phyloP scores from a whole-genome alignment of 2,888 invertebrate genomes.

The Eurytoma californica region DNA sequence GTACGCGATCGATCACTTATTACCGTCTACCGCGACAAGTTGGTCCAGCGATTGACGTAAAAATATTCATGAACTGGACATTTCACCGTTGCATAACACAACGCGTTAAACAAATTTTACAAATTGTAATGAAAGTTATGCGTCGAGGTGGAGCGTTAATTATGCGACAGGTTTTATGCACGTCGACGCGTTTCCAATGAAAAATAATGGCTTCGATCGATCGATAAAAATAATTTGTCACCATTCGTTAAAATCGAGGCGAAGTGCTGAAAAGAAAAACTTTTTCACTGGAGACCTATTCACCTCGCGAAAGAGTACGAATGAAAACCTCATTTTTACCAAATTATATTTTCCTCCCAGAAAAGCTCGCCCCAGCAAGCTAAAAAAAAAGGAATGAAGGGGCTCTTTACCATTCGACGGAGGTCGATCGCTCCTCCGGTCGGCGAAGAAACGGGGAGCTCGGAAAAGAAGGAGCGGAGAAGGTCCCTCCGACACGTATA shows the following conservation, averaged over 20 bases:
- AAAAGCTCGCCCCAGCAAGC: background rate
- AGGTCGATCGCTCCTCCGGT: slow-evolving; percentile 44
- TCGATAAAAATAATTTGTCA: too few relatives aligned
- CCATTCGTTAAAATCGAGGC: too few relatives aligned
- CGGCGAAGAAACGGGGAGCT: slow-evolving; percentile 56
- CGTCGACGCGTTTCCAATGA: too few relatives aligned
- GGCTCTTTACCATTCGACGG: slow-evolving; percentile 29
- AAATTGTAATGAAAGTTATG: too few relatives aligned
- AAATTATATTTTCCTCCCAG: background rate
- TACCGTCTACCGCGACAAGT: background rate
- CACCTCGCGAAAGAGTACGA: too few relatives aligned
- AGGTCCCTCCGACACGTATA: slow-evolving; percentile 26
- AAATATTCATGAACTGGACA: background rate
- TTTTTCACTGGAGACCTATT: too few relatives aligned
- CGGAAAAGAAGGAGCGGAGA: slow-evolving; percentile 22
- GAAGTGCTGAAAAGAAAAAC: too few relatives aligned
- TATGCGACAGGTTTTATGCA: too few relatives aligned
- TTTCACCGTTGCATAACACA: background rate
- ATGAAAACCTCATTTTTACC: background rate
- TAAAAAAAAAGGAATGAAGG: background rate
- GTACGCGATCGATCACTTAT: slow-evolving; percentile 32
- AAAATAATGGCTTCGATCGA: too few relatives aligned
- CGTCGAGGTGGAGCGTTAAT: too few relatives aligned
- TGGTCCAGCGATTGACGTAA: background rate
- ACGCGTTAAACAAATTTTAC: background rate